Percentiles rank a stretch among this genome's conserved stretches.
These are phyloP conservation scores for Desoria tigrina DNA, from an alignment of 2,888 invertebrate genomes.

Conservation along the genomic window DNA sequence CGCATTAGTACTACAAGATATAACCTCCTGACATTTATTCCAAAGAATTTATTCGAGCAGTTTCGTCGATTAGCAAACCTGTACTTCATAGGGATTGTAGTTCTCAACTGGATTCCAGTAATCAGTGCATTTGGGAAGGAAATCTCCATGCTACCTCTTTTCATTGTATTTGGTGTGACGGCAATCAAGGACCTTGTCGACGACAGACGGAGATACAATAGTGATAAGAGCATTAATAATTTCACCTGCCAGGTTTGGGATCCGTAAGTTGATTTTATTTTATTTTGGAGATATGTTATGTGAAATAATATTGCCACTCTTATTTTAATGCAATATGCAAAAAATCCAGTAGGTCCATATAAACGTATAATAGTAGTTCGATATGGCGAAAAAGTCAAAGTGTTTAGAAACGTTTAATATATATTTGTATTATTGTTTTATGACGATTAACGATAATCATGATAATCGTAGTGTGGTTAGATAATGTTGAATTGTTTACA, in stretches of 20 bases:
- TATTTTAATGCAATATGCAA: too few species aligned
- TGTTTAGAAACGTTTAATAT: too few species aligned
- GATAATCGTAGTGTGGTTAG: too few species aligned
- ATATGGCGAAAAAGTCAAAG: too few species aligned
- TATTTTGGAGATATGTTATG: too few species aligned
- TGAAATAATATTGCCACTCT: too few species aligned
- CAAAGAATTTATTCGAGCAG: constrained; percentile 2
- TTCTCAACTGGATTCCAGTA: constrained; percentile 4
- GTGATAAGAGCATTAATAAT: not conserved
- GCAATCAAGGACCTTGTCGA: constrained; percentile 7
- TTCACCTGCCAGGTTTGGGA: not conserved
- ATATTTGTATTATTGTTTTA: too few species aligned
- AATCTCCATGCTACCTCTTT: not conserved
- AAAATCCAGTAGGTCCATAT: too few species aligned
- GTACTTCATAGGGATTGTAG: not conserved
- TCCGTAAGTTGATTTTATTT: too few species aligned
- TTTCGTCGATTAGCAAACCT: constrained; percentile 15
- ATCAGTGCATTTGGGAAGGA: not conserved
- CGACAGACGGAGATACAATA: not conserved
- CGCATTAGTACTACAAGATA: constrained; percentile 9
- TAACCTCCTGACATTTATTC: constrained; percentile 1
- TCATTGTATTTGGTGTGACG: not conserved
- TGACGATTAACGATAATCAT: too few species aligned
- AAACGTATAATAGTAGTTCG: too few species aligned
- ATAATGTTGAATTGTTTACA: too few species aligned